phyloP scores from a whole-genome alignment of 2,797 vertebrate genomes.

The Salmo trutta region DNA sequence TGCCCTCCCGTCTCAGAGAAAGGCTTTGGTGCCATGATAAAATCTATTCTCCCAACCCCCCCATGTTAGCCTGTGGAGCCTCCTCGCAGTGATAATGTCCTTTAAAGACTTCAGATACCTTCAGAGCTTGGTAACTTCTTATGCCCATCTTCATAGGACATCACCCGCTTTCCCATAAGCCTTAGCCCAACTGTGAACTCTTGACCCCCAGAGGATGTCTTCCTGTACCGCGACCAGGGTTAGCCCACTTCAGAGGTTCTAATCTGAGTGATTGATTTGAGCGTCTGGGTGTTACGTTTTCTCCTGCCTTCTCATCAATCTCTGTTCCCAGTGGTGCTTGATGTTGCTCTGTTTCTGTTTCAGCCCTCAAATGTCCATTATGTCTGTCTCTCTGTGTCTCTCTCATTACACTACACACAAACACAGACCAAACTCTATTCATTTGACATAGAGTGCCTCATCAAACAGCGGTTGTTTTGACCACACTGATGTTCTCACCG shows the following conservation, averaged over 20 bases:
- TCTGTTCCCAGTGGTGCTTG: constrained; percentile 37
- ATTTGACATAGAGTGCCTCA: not conserved
- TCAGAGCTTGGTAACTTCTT: constrained; percentile 44
- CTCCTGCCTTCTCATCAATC: constrained; percentile 55
- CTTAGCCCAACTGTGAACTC: constrained; percentile 40
- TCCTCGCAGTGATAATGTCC: constrained; percentile 38
- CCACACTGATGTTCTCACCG: constrained; percentile 13
- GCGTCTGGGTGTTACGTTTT: constrained; percentile 27
- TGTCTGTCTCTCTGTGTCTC: constrained; percentile 30
- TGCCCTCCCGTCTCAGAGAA: constrained; percentile 41
- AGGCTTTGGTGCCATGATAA: constrained; percentile 59
- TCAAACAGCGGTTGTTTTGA: constrained; percentile 25
- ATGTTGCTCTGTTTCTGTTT: constrained; percentile 16
- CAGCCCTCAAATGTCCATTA: constrained; percentile 30
- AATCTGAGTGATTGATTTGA: constrained; percentile 45
- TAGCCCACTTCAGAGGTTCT: constrained; percentile 23
- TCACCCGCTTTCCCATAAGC: constrained; percentile 34
- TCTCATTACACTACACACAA: constrained; percentile 15
- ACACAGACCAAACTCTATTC: not conserved
- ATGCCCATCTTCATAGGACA: constrained; percentile 39
- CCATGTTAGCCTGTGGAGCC: constrained; percentile 32
- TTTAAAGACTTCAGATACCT: constrained; percentile 35
- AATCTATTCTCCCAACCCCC: constrained; percentile 44
- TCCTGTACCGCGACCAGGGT: constrained; percentile 28
- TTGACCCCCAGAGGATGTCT: constrained; percentile 37